Base-by-base conservation (phyloP, 2,888 invertebrate species). In the Agonopterix arenella region DNA sequence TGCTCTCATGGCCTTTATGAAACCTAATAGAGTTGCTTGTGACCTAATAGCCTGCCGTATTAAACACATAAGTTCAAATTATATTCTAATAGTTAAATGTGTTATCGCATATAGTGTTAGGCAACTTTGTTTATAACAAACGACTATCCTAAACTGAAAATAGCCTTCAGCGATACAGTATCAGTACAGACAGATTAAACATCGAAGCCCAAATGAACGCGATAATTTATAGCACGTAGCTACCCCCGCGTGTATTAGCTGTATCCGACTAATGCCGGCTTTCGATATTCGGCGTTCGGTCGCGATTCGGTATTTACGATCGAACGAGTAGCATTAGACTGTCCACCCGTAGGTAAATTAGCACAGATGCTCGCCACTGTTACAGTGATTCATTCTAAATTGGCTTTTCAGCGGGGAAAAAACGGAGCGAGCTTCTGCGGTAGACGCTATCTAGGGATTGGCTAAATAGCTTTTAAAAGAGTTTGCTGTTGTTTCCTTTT, bases 311-410 rank as follows among this genome's bases (percentile, higher is more conserved):
- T 84, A 85, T 89, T 88, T 89, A 89, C 84, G 89, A 85, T 65
- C 78, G 68, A 80, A 75, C 83, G 75, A 80, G 76, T 76, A 80
- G 85, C 89, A 89, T 89, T 89, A 89, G 86, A 84, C 85, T 89
- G 89, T 88, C 88, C 84, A 73, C 80, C 77, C 83, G 85, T 88
- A 88, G 89, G 89, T 89, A 89, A 89, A 89, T 89, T 89, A 89
- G 89, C 89, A 84, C 89, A 89, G 88, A 89, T 89, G 89, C 82
- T 86, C 74, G 80, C 84, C 77, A 79, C 84, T 80, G 85, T 84
- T 83, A 80, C 86, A 76, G 84, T 89, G 89, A 89, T 89, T 89
- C 88, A 89, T 89, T 89, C 78, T 82, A 86, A 89, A 89, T 89
- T 89, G 88, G 88, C 85, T 88, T 85, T 88, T 84, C 85, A 85